phyloP scores from a whole-genome alignment of 2,888 invertebrate species.

The Eurytoma adleriae region DNA sequence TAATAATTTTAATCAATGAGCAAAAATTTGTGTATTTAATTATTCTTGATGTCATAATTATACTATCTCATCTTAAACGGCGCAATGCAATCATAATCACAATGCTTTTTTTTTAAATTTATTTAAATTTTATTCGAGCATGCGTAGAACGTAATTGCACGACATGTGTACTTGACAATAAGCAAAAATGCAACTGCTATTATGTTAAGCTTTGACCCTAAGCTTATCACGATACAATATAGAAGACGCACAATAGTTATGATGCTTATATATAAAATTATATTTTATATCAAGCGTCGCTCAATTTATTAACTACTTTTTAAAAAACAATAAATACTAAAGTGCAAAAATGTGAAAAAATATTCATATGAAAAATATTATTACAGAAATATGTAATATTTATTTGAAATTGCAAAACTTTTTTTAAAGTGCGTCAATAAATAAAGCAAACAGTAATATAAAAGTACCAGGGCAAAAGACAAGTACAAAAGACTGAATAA shows the following conservation, averaged over 20 bases:
- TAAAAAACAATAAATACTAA: constrained; percentile 24
- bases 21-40: too few relatives aligned
- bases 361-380: constrained; percentile 13
- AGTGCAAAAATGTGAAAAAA: constrained; percentile 26
- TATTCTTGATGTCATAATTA: too few relatives aligned
- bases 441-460: constrained; percentile 20
- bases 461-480: too few relatives aligned
- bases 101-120: neutral
- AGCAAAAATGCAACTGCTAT: constrained; percentile 33
- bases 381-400: constrained; percentile 10
- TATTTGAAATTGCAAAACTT: constrained; percentile 25
- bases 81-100: too few relatives aligned
- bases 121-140: constrained; percentile 26
- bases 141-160: constrained; percentile 49
- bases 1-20: too few relatives aligned
- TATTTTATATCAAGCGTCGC: neutral
- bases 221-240: constrained; percentile 9
- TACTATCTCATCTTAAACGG: too few relatives aligned
- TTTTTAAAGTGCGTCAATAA: constrained; percentile 13
- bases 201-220: constrained; percentile 16
- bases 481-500: too few relatives aligned
- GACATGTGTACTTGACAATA: constrained; percentile 3
- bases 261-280: neutral
- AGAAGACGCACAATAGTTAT: constrained; percentile 2
- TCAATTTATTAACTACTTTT: constrained; percentile 19